These are phyloP conservation scores for Lampris incognitus DNA, from an alignment of 2,113 vertebrate genomes.

Conservation along the genomic window DNA sequence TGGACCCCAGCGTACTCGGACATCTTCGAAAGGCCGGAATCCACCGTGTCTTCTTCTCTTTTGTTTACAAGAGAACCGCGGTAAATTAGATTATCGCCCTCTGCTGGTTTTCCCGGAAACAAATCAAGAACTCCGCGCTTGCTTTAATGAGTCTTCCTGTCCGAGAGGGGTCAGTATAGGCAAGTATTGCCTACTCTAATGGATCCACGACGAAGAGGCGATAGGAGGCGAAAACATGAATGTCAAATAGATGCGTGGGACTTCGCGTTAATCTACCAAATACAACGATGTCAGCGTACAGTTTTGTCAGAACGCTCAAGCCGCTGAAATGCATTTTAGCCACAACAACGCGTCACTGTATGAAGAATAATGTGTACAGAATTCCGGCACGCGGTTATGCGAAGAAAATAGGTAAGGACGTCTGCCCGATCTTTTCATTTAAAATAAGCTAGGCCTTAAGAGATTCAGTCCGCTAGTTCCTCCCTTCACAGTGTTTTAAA, in stretches of 20 bases:
- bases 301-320: slow-evolving; percentile 39
- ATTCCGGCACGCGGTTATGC: slow-evolving; percentile 74
- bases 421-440: background rate
- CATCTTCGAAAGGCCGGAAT: slow-evolving; percentile 59
- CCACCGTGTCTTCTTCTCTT: background rate
- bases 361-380: slow-evolving; percentile 18
- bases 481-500: too few species aligned
- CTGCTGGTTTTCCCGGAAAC: too few species aligned
- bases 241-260: slow-evolving; percentile 59
- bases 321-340: slow-evolving; percentile 6
- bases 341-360: slow-evolving; percentile 22
- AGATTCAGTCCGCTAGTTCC: too few species aligned
- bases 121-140: too few species aligned
- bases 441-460: too few species aligned
- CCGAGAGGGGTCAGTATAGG: slow-evolving; percentile 30
- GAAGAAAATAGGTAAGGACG: slow-evolving; percentile 77
- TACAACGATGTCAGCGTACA: slow-evolving; percentile 55
- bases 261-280: background rate
- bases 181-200: too few species aligned
- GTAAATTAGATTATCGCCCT: too few species aligned
- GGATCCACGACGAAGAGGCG: background rate
- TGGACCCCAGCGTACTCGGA: slow-evolving; percentile 73
- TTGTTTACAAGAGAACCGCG: background rate
- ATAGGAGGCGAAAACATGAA: slow-evolving; percentile 62
- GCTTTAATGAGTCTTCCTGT: slow-evolving; percentile 20